A percentile compares a stretch with the other conserved stretches of the same genome.
Conservation (phyloP, 2,888 invertebrate species). For the Lamproptera curius region DNA sequence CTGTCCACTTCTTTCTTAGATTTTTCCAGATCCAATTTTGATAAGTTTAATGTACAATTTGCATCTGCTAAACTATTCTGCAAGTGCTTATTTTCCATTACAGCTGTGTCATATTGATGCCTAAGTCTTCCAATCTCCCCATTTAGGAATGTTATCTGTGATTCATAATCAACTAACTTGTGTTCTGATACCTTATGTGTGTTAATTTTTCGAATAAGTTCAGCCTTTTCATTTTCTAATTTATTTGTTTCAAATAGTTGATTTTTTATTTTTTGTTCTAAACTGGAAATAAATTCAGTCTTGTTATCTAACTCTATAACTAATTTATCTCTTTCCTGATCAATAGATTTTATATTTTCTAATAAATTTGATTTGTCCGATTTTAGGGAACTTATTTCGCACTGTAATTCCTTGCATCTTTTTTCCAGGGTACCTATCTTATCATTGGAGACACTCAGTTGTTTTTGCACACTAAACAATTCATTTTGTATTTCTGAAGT, state of each 20-base stretch:
- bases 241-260: slow-evolving; percentile 75
- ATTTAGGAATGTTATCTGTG: slow-evolving; percentile 77
- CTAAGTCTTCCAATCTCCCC: slow-evolving; percentile 77
- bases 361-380: slow-evolving; percentile 81
- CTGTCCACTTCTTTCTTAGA: slow-evolving; percentile 84
- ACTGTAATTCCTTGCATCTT: slow-evolving; percentile 77
- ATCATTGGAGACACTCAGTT: slow-evolving; percentile 79
- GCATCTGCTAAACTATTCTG: slow-evolving; percentile 84
- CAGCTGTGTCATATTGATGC: slow-evolving; percentile 77
- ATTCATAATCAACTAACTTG: slow-evolving; percentile 64
- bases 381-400: slow-evolving; percentile 79
- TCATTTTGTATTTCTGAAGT: slow-evolving; percentile 83
- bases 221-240: slow-evolving; percentile 74
- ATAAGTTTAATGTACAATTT: slow-evolving; percentile 79
- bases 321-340: slow-evolving; percentile 84
- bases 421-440: slow-evolving; percentile 77
- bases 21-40: slow-evolving; percentile 82
- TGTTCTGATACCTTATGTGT: slow-evolving; percentile 67
- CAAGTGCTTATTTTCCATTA: slow-evolving; percentile 84
- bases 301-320: slow-evolving; percentile 84
- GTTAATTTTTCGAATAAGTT: slow-evolving; percentile 75
- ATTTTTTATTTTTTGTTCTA: slow-evolving; percentile 82
- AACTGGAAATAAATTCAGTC: slow-evolving; percentile 80
- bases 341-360: slow-evolving; percentile 80
- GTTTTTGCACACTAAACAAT: slow-evolving; percentile 79